Base-by-base conservation (phyloP, 2,113 vertebrate species). In the Ariopsis seemanni region DNA sequence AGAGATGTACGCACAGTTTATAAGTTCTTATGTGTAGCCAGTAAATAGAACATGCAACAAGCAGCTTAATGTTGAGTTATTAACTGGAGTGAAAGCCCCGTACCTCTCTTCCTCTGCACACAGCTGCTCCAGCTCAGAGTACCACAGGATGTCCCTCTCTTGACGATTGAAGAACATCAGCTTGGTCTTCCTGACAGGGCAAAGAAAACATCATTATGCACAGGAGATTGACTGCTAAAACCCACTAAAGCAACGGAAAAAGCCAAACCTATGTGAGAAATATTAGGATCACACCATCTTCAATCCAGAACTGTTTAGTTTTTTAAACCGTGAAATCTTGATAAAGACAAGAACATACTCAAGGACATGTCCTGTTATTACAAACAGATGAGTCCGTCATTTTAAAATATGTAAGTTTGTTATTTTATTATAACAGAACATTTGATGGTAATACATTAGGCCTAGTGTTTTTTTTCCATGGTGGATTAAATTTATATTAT, bases 151-250 rank as follows among this genome's bases (percentile, higher is more conserved):
- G 92, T 99, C 98, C 82, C 95, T 93, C 89, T 98, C 96, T 18
- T 93, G 94, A 87, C 96, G 97, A 93, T 98, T 99, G 90, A 99
- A 99, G 91, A 99, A 99, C 84, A 99, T 94, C 91, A 99, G 92
- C 88, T 95, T 97, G 55, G 90, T 94, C 91, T 92, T 94, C 91
- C 98, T 99, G 92, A 52, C 72, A 20, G 60, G 52, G 25, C 7
- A 83, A 30, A 5, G 58, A 72, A 34, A 87, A 72, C 42, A 71
- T 60, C 18, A 55, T 69, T 30, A 27, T 5, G 58, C 27, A 75
- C 9, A 86, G 7, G 25, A 27, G 52, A 48, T 0, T 79, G 62
- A 67, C 11, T 75, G 69, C 83, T 58, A 14, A 50, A 50, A 79
- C 57, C 17, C 11, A 42, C 8, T 22, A 1, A 81, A 57, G 7